These are phyloP conservation scores for Cinclus cinclus DNA, from an alignment of 2,113 vertebrate species.

Conservation along the genomic window DNA sequence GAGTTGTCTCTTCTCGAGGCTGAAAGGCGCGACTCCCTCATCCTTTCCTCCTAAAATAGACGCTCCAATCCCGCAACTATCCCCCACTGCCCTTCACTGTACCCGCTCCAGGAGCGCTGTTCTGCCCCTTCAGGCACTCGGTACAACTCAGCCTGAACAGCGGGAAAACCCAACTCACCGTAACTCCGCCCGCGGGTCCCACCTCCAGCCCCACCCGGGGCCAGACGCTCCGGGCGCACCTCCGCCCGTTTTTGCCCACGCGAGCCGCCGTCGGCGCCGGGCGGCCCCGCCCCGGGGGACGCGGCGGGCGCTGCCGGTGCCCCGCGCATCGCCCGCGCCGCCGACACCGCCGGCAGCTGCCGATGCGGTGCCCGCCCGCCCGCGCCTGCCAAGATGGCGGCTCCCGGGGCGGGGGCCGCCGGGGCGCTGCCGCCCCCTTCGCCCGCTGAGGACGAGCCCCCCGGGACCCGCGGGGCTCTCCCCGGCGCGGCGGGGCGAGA, in stretches of 20 bases:
- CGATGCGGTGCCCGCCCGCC: too few relatives aligned
- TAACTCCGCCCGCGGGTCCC: not conserved
- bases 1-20: not conserved
- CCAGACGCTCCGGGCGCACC: not conserved
- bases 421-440: too few relatives aligned
- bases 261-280: not conserved
- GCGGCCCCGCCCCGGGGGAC: not conserved
- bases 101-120: not conserved
- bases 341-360: too few relatives aligned
- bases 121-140: not conserved
- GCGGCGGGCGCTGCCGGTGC: not conserved
- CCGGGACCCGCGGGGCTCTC: too few relatives aligned
- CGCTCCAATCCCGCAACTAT: not conserved
- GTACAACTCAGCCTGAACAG: accelerated
- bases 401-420: too few relatives aligned
- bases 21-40: not conserved
- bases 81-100: accelerated
- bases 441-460: too few relatives aligned
- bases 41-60: not conserved
- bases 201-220: not conserved
- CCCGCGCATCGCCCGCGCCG: too few relatives aligned
- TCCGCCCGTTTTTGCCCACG: not conserved
- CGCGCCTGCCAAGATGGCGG: too few relatives aligned
- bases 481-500: too few relatives aligned
- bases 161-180: too few relatives aligned